Evolutionary conservation across 2,888 invertebrate species (phyloP).

Genomic region (Hypsopygia costalis): DNA sequence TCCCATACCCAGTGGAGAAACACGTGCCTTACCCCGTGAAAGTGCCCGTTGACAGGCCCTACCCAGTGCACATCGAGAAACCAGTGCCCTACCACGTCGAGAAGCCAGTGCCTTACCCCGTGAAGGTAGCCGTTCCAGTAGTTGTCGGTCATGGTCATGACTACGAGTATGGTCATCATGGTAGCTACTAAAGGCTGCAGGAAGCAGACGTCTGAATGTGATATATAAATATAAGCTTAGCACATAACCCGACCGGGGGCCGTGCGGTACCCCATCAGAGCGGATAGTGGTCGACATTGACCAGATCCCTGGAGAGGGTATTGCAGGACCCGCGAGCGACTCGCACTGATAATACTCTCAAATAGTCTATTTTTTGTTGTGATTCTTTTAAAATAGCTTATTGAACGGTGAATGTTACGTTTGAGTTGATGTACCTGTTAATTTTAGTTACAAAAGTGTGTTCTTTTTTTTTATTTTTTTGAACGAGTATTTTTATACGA

Average conservation of each 20-base stretch:
- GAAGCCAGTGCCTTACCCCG: constrained; percentile 82
- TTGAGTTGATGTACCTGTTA: constrained; percentile 80
- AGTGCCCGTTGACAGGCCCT: constrained; percentile 82
- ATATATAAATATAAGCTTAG: constrained; percentile 77
- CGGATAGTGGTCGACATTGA: constrained; percentile 34
- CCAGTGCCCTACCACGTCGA: constrained; percentile 83
- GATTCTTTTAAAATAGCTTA: constrained; percentile 42
- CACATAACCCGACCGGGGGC: constrained; percentile 56
- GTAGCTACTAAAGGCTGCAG: constrained; percentile 77
- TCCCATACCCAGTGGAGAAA: constrained; percentile 85
- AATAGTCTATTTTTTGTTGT: constrained; percentile 54
- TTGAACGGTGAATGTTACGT: constrained; percentile 64
- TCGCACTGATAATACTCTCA: constrained; percentile 68
- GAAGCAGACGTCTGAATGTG: constrained; percentile 76
- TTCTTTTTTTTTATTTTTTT: constrained; percentile 24
- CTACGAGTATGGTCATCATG: constrained; percentile 76
- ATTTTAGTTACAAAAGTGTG: constrained; percentile 48
- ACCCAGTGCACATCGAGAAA: constrained; percentile 83
- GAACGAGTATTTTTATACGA: constrained; percentile 43
- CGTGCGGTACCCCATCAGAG: constrained; percentile 45
- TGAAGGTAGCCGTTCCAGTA: constrained; percentile 81
- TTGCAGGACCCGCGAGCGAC: constrained; percentile 49
- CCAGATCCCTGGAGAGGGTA: constrained; percentile 38
- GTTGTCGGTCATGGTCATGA: constrained; percentile 69
- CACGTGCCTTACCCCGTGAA: constrained; percentile 84